Evolutionary conservation across 2,888 invertebrate species (phyloP), one percentile per base, ranked within the genome.

Genomic region (Tortrix viridana): DNA sequence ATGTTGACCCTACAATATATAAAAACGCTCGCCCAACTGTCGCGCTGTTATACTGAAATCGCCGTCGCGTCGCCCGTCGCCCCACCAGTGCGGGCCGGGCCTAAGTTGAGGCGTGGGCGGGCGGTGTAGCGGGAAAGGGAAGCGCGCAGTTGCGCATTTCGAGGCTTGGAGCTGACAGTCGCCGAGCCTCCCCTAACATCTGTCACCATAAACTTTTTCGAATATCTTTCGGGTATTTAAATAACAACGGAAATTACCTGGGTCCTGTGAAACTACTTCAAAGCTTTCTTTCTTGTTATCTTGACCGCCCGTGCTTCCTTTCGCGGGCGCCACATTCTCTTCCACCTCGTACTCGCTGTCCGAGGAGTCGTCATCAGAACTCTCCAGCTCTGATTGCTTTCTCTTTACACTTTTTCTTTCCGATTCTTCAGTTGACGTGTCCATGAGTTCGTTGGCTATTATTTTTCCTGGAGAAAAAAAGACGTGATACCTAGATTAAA

Each of bases 261-360:
- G 86, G 71, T 93, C 92, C 79, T 93, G 93, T 19, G 95, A 87
- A 5, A 95, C 95, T 44, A 95, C 91, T 89, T 96, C 95, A 85
- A 95, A 95, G 0, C 79, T 84, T 54, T 95, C 95, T 76, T 94
- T 93, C 73, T 94, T 93, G 58, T 81, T 89, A 1, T 66, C 56
- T 67, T 86, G 86, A 3, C 80, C 77, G 1, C 80, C 86, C 47
- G 74, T 69, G 22, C 73, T 80, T 1, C 65, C 74, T 5, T 67
- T 64, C 14, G 69, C 54, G 3, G 86, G 80, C 18, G 79, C 69
- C 14, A 79, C 81, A 46, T 74, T 89, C 1, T 88, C 82, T 61
- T 92, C 92, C 5, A 93, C 83, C 22, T 92, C 92, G 66, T 92
- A 92, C 63, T 92, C 92, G 72, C 93, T 93, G 67, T 89, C 88